Conservation (phyloP, 2,113 vertebrate genomes). For the Macheiramphus alcinus region DNA sequence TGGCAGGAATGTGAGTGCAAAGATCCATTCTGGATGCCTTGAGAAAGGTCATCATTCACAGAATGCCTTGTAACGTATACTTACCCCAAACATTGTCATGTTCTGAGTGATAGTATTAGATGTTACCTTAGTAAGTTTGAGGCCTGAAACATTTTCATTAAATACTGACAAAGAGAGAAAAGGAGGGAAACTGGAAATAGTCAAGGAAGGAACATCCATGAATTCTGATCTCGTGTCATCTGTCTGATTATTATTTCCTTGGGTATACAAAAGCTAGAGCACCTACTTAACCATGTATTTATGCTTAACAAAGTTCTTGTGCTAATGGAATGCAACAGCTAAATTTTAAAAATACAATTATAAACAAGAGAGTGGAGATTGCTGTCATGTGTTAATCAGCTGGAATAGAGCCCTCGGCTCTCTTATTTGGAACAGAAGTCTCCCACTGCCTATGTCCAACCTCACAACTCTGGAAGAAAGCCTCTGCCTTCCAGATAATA, state of each 20-base stretch:
- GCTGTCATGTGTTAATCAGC: neutral
- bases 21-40: neutral
- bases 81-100: neutral
- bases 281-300: neutral
- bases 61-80: neutral
- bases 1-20: neutral
- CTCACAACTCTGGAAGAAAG: neutral
- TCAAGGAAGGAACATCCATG: neutral
- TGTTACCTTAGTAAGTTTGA: neutral
- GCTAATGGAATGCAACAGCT: neutral
- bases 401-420: neutral
- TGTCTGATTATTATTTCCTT: neutral
- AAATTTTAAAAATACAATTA: neutral
- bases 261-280: neutral
- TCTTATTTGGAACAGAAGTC: neutral
- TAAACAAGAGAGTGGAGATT: neutral
- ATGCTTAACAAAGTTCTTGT: neutral
- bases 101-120: neutral
- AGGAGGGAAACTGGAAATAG: neutral
- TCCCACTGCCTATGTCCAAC: neutral
- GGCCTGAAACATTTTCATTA: neutral
- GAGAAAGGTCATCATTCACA: neutral
- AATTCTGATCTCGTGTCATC: slow-evolving; percentile 3
- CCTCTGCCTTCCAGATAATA: neutral
- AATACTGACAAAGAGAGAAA: neutral